phyloP scores from a whole-genome alignment of 2,797 vertebrate genomes.

The Varecia variegata region DNA sequence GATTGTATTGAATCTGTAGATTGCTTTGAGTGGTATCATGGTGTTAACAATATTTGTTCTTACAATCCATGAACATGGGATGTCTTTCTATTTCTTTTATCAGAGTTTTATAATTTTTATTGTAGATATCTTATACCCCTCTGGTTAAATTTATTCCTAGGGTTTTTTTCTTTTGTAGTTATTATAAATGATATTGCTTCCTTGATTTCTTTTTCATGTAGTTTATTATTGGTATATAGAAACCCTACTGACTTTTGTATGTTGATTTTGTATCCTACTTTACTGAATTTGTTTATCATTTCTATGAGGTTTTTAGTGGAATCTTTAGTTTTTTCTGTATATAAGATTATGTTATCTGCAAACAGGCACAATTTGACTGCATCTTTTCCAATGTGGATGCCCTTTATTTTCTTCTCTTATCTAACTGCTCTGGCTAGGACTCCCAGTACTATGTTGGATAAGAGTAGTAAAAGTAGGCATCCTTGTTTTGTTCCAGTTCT shows the following conservation, averaged over 20 bases:
- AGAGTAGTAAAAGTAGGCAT: not conserved
- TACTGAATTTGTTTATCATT: not conserved
- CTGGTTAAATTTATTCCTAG: not conserved
- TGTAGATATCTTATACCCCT: not conserved
- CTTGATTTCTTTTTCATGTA: not conserved
- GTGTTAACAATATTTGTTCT: not conserved
- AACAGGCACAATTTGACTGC: not conserved
- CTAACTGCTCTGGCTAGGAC: not conserved
- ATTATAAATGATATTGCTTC: not conserved
- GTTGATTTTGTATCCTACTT: not conserved
- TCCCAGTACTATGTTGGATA: not conserved
- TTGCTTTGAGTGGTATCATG: not conserved
- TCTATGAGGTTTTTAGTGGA: not conserved
- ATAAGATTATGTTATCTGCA: not conserved
- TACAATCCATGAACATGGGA: not conserved
- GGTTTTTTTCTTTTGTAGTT: not conserved
- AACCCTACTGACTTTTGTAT: not conserved
- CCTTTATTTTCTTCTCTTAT: not conserved
- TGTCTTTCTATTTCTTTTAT: not conserved
- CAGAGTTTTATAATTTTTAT: not conserved
- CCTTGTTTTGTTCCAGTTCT: not conserved
- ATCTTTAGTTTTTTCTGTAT: not conserved
- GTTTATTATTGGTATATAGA: not conserved
- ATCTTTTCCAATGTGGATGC: not conserved
- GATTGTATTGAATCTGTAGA: not conserved